These are phyloP conservation scores for Tinamus major DNA, from an alignment of 2,797 vertebrate genomes.

Conservation along the genomic window DNA sequence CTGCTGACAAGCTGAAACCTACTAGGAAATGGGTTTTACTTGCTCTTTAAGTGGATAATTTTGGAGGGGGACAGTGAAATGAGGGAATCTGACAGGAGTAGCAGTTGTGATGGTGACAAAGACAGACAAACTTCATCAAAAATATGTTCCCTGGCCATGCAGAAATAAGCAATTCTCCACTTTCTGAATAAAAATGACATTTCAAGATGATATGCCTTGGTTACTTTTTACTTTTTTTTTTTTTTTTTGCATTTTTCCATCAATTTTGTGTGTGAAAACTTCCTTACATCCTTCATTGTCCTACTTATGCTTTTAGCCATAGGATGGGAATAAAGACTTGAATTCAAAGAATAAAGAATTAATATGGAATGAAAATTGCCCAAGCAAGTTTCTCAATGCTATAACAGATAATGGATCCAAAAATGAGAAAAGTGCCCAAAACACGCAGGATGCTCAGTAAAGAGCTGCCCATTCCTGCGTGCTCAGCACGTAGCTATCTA, in stretches of 20 bases:
- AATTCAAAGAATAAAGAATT: background rate
- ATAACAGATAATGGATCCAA: background rate
- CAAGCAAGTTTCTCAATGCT: background rate
- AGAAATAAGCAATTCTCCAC: background rate
- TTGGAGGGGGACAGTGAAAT: background rate
- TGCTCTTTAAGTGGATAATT: conserved; percentile 34
- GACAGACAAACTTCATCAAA: background rate
- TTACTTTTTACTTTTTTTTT: background rate
- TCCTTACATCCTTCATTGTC: background rate
- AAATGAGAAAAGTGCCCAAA: background rate
- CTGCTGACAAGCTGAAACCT: conserved; percentile 35
- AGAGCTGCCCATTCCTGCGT: background rate
- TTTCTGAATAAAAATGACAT: background rate
- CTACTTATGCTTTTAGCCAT: background rate
- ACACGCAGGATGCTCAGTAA: background rate
- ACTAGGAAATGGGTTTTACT: conserved; percentile 44
- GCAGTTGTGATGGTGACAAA: background rate
- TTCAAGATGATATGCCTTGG: background rate
- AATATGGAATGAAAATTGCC: background rate
- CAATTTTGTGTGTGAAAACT: background rate
- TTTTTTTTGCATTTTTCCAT: background rate
- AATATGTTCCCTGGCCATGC: background rate
- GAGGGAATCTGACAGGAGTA: conserved; percentile 24
- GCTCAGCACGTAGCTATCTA: background rate
- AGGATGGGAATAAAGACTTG: background rate